Evolutionary conservation across 2,888 invertebrate genomes (phyloP), one percentile per base, ranked within the genome.

Genomic region (Theretra japonica): DNA sequence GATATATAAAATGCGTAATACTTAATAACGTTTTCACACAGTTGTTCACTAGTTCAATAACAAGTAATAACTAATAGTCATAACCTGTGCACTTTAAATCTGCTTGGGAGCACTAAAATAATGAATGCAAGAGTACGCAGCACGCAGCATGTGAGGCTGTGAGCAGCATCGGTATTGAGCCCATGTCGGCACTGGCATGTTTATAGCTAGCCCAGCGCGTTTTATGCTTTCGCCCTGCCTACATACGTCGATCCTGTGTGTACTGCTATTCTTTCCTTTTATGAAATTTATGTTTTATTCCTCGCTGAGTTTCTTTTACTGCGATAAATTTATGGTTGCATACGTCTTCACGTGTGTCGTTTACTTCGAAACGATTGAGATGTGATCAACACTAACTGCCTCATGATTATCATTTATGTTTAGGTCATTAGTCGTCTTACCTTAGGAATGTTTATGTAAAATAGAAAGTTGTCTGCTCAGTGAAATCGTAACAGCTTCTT

Each of bases 151-250:
- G 41, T 41, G 65, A 53, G 53, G n/a, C 53, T 57, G 56, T 81
- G 81, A 80, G 77, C 80, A 80, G 81, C 80, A 80, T 78, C 77
- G 81, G 83, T 83, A 86, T 86, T 83, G 85, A 83, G 81, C 83
- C 77, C 78, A 85, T 82, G 86, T 83, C 83, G 75, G 72, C 41
- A 48, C 78, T 85, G 88, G 88, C 87, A 86, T 88, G 83, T 90
- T 90, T 90, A 90, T 90, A 79, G 80, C 84, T 76, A 76, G 80
- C 81, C 79, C 79, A 78, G 77, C 82, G 82, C 82, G 80, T 83
- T 89, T 90, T 89, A 89, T 89, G 88, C 81, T 57, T 70, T 23
- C 48, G 48, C 65, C 65, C 48, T 65, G 65, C 65, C 65, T 48
- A 48, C 65, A 48, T 65, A 65, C 65, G 23, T 48, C 65, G 15